Evolutionary conservation across 1,140 invertebrate species (phyloP).

Genomic region (Aricia agestis): DNA sequence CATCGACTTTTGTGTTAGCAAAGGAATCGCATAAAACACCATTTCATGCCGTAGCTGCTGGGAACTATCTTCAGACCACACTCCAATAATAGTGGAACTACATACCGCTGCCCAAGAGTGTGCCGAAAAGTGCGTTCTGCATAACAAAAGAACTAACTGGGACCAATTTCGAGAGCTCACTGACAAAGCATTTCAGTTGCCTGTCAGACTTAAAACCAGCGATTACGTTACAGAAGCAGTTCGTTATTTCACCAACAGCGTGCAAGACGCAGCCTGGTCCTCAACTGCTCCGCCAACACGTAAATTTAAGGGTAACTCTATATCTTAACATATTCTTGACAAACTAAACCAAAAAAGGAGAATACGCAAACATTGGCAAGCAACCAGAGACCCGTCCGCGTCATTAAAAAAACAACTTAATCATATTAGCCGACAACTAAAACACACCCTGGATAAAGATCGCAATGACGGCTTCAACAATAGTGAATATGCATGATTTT

Average conservation of each 20-base stretch:
- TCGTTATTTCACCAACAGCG: not conserved
- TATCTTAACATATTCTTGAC: too few species aligned
- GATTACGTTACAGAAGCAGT: not conserved
- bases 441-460: too few species aligned
- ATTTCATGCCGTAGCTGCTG: not conserved
- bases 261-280: conserved; percentile 11
- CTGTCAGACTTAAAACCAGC: not conserved
- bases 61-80: not conserved
- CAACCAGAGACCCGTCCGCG: too few species aligned
- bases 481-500: too few species aligned
- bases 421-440: too few species aligned
- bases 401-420: too few species aligned
- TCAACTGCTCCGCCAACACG: conserved; percentile 1
- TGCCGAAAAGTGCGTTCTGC: not conserved
- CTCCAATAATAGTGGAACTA: not conserved
- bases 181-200: too few species aligned
- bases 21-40: not conserved
- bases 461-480: too few species aligned
- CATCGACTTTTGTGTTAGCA: not conserved
- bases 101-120: not conserved
- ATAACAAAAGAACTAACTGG: not conserved
- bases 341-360: too few species aligned
- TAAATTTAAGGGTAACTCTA: not conserved
- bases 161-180: not conserved
- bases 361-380: too few species aligned